A percentile compares a stretch with the other conserved stretches of the same genome.
phyloP scores from a whole-genome alignment of 1,140 invertebrate genomes.

The Brachystomella parvula region DNA sequence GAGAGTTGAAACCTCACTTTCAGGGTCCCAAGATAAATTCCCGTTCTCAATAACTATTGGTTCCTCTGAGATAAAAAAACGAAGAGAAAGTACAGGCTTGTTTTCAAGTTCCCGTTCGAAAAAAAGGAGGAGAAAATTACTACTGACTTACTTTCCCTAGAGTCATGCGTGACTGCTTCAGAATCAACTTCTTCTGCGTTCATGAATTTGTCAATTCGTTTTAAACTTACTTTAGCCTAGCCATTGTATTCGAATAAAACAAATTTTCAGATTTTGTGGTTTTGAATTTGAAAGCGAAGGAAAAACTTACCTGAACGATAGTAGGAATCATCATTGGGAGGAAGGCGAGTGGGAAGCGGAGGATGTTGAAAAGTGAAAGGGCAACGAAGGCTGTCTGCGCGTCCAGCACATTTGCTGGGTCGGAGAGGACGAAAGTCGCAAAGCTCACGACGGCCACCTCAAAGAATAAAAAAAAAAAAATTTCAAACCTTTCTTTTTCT shows the following conservation, averaged over 20 bases:
- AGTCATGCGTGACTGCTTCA: conserved; percentile 34
- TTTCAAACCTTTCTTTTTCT: too few species aligned
- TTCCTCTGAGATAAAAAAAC: conserved; percentile 50
- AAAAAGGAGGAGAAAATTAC: too few species aligned
- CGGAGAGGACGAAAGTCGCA: conserved; percentile 45
- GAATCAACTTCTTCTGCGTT: conserved; percentile 39
- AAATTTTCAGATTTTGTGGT: not conserved
- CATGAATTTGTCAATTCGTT: conserved; percentile 42
- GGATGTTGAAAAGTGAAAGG: conserved; percentile 54
- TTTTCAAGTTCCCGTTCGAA: not conserved
- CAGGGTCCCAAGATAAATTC: conserved; percentile 58
- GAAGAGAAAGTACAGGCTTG: conserved; percentile 28
- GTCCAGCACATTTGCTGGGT: conserved; percentile 47
- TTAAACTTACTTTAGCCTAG: conserved; percentile 40
- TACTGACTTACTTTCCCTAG: conserved; percentile 6
- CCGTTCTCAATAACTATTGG: conserved; percentile 70
- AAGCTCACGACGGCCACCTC: conserved; percentile 48
- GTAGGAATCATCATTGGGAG: conserved; percentile 36
- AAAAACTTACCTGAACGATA: conserved; percentile 34
- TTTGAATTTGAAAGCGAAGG: not conserved
- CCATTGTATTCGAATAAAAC: too few species aligned
- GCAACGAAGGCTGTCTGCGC: conserved; percentile 55
- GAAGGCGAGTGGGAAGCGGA: conserved; percentile 50
- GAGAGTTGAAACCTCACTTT: conserved; percentile 39
- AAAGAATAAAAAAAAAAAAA: too few species aligned